Base-by-base conservation (phyloP, 1,140 invertebrate genomes). In the Phthorimaea operculella region DNA sequence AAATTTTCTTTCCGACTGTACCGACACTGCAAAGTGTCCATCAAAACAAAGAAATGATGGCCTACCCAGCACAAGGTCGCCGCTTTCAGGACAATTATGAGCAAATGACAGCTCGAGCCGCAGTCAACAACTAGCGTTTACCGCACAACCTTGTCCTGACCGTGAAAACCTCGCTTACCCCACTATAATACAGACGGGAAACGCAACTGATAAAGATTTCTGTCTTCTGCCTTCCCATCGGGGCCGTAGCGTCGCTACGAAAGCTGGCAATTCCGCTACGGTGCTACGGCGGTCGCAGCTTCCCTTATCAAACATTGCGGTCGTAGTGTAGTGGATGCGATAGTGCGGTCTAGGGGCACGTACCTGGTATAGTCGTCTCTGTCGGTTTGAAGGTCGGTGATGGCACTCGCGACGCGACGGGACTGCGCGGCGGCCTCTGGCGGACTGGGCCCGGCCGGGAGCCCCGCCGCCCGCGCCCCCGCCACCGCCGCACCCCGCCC, bases 301-400 rank as follows among this genome's bases (percentile, higher is more conserved):
- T 28, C 21, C 21, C 21, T 28, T 28, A 28, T 28, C 21, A 2
- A 28, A 28, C 21, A 28, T 28, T 28, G 21, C 6, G 21, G 21
- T 28, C 6, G 21, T 28, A 28, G 21, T 28, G 21, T 28, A 28
- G 21, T 28, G 2, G 21, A 28, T 2, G 21, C 21, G 21, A 28
- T 28, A 39, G 36, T 39, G 36, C 15, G 44, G 8, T 50, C 21
- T 21, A 7, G 48, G 48, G 21, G 53, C 61, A 69, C 79, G 67
- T 67, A 82, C 79, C 79, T 77, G 74, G 71, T 82, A 81, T 79
- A 74, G 76, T 76, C 62, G 77, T 83, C 79, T 84, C 76, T 76
- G 79, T 83, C 77, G 68, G 71, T 74, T 71, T 81, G 80, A 80
- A 82, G 80, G 80, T 83, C 80, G 80, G 74, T 60, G 65, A 66